phyloP scores from a whole-genome alignment of 2,797 vertebrate species.

The Phoebastria nigripes region DNA sequence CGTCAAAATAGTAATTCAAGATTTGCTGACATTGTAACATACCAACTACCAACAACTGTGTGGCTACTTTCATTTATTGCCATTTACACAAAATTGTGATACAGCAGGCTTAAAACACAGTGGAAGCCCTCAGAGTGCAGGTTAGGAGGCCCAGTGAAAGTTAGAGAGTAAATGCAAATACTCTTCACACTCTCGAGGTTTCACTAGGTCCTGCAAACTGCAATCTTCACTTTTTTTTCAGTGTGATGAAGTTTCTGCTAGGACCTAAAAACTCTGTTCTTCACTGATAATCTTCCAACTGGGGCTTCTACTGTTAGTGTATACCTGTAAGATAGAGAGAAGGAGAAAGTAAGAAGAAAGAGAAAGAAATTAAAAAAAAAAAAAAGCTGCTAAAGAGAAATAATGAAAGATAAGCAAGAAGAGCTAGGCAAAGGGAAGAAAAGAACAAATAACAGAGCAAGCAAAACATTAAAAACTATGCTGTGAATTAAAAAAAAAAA shows the following conservation, averaged over 20 bases:
- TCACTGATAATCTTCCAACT: slow-evolving; percentile 41
- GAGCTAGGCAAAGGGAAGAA: not conserved
- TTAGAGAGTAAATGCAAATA: not conserved
- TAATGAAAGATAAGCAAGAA: not conserved
- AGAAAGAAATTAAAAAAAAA: not conserved
- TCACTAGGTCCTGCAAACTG: slow-evolving; percentile 14
- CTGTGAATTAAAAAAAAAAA: not conserved
- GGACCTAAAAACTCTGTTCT: slow-evolving; percentile 9
- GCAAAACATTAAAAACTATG: not conserved
- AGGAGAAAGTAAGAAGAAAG: not conserved
- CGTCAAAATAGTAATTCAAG: slow-evolving; percentile 40
- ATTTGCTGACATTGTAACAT: slow-evolving; percentile 43
- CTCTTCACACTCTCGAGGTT: not conserved
- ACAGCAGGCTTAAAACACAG: not conserved
- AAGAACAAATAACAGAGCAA: not conserved
- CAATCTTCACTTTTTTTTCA: not conserved
- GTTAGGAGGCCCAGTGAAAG: slow-evolving; percentile 7
- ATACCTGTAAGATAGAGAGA: slow-evolving; percentile 47
- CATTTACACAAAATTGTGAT: not conserved
- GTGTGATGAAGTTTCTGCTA: slow-evolving; percentile 35
- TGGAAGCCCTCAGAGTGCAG: not conserved
- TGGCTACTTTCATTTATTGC: not conserved
- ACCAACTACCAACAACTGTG: not conserved
- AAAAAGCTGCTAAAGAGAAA: not conserved
- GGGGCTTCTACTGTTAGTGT: slow-evolving; percentile 35